Base-by-base conservation (phyloP, 2,888 invertebrate species). In the Diarsia rubi region DNA sequence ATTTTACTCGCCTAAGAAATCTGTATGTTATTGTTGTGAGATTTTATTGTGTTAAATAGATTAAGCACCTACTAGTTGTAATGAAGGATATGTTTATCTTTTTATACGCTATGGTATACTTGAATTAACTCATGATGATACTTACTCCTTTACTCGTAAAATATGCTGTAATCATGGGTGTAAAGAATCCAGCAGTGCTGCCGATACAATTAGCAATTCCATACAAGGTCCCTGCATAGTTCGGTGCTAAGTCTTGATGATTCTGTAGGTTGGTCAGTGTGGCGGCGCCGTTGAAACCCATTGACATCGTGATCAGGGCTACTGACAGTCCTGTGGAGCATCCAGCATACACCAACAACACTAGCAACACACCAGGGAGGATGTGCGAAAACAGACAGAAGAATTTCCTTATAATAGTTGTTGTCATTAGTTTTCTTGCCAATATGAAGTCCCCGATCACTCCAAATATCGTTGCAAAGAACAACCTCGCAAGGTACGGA, bases 131-230 rank as follows among this genome's bases (percentile, higher is more conserved):
- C 8, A 14, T 27, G 42, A 73, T 87, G 59, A 68, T 76, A 83
- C 93, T 95, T 92, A 97, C 97, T 89, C 95, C 96, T 76, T 94
- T 93, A 80, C 95, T 96, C 0, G 97, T 97, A 65, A 97, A 97
- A 82, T 97, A 97, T 60, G 98, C 98, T 11, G 98, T 98, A 69
- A 98, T 97, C 91, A 97, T 96, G 0, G 98, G 98, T 1, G 98
- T 97, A 78, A 98, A 97, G 89, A 98, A 98, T 12, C 98, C 98
- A 16, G 98, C 97, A 0, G 97, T 97, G 65, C 97, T 97, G 45
- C 98, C 98, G 42, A 98, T 92, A 82, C 97, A 97, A 88, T 98
- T 98, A 65, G 98, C 98, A n/a, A 98, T 97, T 16, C 98, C 98
- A 87, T 98, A 98, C 42, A 98, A 92, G 19, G 98, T 97, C 8